A percentile compares a stretch with the other conserved stretches of the same genome.
These are phyloP conservation scores for Hippocampus guttulatus DNA, from an alignment of 2,113 vertebrate genomes.

Conservation along the genomic window DNA sequence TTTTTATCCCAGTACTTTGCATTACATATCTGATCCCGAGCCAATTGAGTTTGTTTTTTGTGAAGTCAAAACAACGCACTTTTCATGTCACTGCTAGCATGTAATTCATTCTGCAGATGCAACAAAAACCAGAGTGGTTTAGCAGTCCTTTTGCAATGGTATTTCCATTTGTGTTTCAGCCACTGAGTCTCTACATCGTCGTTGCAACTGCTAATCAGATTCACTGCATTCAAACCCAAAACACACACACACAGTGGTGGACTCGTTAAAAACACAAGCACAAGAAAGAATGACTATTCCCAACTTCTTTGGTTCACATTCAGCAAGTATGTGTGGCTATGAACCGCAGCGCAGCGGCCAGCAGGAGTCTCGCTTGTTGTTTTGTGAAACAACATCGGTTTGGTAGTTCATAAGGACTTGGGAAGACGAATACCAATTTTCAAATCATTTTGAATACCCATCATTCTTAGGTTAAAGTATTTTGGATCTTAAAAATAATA, in stretches of 20 bases:
- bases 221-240: background rate
- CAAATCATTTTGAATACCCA: background rate
- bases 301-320: background rate
- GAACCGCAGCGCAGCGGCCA: background rate
- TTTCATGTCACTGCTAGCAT: constrained; percentile 29
- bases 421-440: background rate
- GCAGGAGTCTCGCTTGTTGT: background rate
- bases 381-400: background rate
- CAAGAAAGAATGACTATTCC: background rate
- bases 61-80: background rate
- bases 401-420: background rate
- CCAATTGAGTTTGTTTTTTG: background rate
- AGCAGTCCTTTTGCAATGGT: constrained; percentile 38
- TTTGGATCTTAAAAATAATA: too few species aligned
- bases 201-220: constrained; percentile 16
- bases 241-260: background rate
- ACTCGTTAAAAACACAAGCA: constrained; percentile 1
- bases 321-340: background rate
- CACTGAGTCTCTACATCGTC: constrained; percentile 45
- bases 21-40: too few species aligned
- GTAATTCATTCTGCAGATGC: constrained; percentile 51
- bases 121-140: constrained; percentile 34
- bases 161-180: constrained; percentile 45
- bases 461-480: too few species aligned
- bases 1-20: too few species aligned